Base-by-base conservation (phyloP, 2,888 invertebrate genomes). In the Dolichopus griseipennis region DNA sequence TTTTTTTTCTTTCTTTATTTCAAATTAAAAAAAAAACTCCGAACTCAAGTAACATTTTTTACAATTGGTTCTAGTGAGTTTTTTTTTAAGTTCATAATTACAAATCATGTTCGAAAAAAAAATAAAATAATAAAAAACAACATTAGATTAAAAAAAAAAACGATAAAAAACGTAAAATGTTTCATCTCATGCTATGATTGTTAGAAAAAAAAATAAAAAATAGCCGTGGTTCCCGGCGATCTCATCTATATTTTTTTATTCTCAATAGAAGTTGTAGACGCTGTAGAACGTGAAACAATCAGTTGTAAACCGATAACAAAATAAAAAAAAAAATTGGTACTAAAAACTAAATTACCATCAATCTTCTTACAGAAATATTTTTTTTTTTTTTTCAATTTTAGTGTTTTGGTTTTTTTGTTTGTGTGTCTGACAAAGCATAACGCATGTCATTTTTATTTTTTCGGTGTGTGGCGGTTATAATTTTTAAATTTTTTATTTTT, bases 381-480 rank as follows among this genome's bases (percentile, higher is more conserved):
- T 52, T 15, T 43, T 43, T 43, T 34, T 43, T 43, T 15, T 15
- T 15, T 43, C 18, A 15, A 12, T 52, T 52, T 52, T 7, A 2
- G 15, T 52, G 18, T 18, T 18, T 9, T n/a, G 18, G 52, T 52
- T 52, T 9, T 37, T 37, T 10, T n/a, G n/a, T 8, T 52, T 52
- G 52, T 52, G 8, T 37, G 37, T 37, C 6, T 18, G 12, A 52
- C 18, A 52, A 52, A 52, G 52, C 52, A 15, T 52, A 52, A 52
- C 52, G 52, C 52, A 52, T 52, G 52, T 52, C 52, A 52, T 52
- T 52, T 52, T 52, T 15, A 52, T 52, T 52, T 52, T 52, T 52
- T 52, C 18, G 12, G 15, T 43, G n/a, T n/a, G 10, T 4, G 15
- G 12, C 43, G 43, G 15, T 15, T n/a, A 43, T 43, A 43, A 43